Conservation (phyloP, 1,140 invertebrate genomes). For the Scaptomyza graminum region DNA sequence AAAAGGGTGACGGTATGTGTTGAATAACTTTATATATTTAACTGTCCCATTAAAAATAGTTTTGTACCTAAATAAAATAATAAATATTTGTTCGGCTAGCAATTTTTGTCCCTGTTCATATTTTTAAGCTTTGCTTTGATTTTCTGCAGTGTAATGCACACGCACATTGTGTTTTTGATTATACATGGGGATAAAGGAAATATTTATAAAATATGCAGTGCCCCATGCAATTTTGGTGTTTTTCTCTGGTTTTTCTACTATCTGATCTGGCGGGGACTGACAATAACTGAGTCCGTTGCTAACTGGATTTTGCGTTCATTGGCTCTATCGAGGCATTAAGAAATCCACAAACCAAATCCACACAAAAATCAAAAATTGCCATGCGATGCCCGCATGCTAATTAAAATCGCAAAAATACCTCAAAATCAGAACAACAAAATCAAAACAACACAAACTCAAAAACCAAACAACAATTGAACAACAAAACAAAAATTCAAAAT, state of each 20-base stretch:
- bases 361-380: neutral
- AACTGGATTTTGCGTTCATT: conserved; percentile 32
- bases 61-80: too few species aligned
- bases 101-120: too few species aligned
- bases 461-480: conserved; percentile 24
- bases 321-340: neutral
- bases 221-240: conserved; percentile 20
- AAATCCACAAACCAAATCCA: too few species aligned
- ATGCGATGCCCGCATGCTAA: conserved; percentile 32
- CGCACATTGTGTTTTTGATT: conserved; percentile 27
- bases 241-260: too few species aligned
- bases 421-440: conserved; percentile 18
- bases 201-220: conserved; percentile 10
- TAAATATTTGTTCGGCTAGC: too few species aligned
- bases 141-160: too few species aligned
- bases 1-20: too few species aligned
- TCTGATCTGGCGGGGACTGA: conserved; percentile 16
- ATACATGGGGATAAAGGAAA: conserved; percentile 40
- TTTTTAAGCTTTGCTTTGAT: too few species aligned
- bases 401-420: conserved; percentile 42
- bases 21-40: too few species aligned
- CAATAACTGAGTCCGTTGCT: neutral
- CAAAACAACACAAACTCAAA: neutral
- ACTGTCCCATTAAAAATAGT: too few species aligned
- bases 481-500: conserved; percentile 16